Base-by-base conservation (phyloP, 2,113 vertebrate species). In the Pao palembangensis region DNA sequence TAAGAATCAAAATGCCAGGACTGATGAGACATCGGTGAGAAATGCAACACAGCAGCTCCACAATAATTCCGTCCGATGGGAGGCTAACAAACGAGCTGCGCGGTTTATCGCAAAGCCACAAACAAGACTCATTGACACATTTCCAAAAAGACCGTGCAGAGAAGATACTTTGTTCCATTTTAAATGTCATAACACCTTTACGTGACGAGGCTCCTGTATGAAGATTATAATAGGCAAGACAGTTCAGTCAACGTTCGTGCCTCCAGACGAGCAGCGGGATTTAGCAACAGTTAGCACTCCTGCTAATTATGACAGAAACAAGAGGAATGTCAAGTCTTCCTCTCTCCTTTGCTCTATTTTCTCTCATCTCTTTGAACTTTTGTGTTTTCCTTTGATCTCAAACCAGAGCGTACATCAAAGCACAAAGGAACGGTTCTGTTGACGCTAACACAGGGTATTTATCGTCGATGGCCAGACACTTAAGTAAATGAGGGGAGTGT, bases 1-100 rank as follows among this genome's bases (percentile, higher is more conserved):
- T 79, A 87, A 70, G 78, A 53, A 81, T 65, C 76, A 63, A 90
- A 92, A 91, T 92, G 89, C 89, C 91, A 91, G 71, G 64, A 78
- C 66, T 62, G 84, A 87, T 54, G 64, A 75, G 61, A 74, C 55
- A 68, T 80, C 80, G 58, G 78, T 78, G 72, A 64, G 74, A 85
- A 68, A 81, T 57, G 58, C 74, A 63, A 67, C 83, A 62, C 58
- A 58, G 74, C 73, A 63, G 69, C 88, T 75, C 73, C 70, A 44
- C 70, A 72, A 67, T 82, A 79, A 87, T 81, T 76, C 74, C 58
- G 8, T 41, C 59, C 66, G 79, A 73, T 56, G 59, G 61, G 69
- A 69, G 61, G 77, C 56, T 49, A 64, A 81, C 69, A 61, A 57
- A 73, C 10, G 17, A 66, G 64, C 50, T 38, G 34, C 20, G 42